A percentile compares a stretch with the other conserved stretches of the same genome.
phyloP scores from a whole-genome alignment of 2,113 vertebrate species.

The Anarrhichthys ocellatus region DNA sequence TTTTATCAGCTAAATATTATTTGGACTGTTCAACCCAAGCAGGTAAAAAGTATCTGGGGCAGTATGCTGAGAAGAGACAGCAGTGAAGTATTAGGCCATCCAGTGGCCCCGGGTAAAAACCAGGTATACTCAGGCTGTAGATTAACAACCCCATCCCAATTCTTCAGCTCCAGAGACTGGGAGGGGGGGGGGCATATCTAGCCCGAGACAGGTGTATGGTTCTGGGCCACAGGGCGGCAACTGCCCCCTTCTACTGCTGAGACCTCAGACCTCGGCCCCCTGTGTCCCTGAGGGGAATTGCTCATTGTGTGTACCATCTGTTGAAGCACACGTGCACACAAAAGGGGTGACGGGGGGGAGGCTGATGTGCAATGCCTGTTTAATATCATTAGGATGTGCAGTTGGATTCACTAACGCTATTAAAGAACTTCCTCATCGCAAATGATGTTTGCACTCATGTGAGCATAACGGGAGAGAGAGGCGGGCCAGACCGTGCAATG shows the following conservation, averaged over 20 bases:
- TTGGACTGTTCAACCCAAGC: conserved; percentile 9
- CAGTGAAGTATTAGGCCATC: conserved; percentile 65
- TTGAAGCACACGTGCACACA: conserved; percentile 59
- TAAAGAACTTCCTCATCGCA: conserved; percentile 65
- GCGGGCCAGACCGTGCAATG: conserved; percentile 14
- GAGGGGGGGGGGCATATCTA: conserved; percentile 43
- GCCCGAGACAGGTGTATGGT: conserved; percentile 68
- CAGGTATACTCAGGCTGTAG: conserved; percentile 62
- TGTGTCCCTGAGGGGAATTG: conserved; percentile 48
- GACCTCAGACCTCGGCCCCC: conserved; percentile 32
- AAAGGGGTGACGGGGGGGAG: conserved; percentile 45
- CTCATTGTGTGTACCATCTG: conserved; percentile 78
- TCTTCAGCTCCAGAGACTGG: conserved; percentile 59
- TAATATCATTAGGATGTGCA: conserved; percentile 74
- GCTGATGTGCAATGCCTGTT: conserved; percentile 65
- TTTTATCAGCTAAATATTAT: conserved; percentile 3
- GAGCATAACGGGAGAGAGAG: conserved; percentile 35
- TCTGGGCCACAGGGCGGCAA: conserved; percentile 62
- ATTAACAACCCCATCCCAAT: conserved; percentile 68
- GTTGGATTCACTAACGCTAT: conserved; percentile 68
- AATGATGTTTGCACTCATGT: conserved; percentile 54
- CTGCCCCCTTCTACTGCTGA: conserved; percentile 52
- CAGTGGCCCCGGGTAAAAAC: conserved; percentile 67
- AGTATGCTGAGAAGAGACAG: conserved; percentile 56
- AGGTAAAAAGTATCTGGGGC: conserved; percentile 67